Percentiles rank a stretch among this genome's conserved stretches.
phyloP scores from a whole-genome alignment of 2,113 vertebrate species.

The Tauraco erythrolophus region DNA sequence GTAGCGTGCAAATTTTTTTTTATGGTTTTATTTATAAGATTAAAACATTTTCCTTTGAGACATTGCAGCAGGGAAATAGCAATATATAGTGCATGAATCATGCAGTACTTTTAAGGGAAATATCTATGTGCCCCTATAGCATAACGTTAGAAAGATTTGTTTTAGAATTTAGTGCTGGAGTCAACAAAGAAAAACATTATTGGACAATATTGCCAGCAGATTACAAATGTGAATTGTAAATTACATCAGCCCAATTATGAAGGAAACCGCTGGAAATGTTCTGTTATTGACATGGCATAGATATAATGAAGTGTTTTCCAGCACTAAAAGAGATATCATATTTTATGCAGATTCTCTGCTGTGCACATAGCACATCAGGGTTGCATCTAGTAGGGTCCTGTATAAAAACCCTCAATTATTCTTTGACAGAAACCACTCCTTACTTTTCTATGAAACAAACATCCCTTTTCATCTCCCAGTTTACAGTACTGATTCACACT shows the following conservation, averaged over 20 bases:
- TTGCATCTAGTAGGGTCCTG: neutral
- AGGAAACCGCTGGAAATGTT: neutral
- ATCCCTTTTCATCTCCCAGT: neutral
- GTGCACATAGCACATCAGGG: neutral
- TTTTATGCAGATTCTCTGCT: neutral
- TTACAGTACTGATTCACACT: neutral
- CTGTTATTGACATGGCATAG: neutral
- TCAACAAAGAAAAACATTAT: neutral
- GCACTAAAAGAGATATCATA: neutral
- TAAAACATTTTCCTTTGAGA: neutral
- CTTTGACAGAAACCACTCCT: neutral
- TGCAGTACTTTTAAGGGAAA: neutral
- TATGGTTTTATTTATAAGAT: slow-evolving; percentile 1
- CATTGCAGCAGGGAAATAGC: neutral
- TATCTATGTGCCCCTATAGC: neutral
- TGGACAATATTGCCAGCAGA: neutral
- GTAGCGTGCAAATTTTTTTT: neutral
- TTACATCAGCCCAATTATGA: neutral
- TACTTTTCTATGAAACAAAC: neutral
- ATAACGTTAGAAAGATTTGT: neutral
- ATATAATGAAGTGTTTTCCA: neutral
- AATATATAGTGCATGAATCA: neutral
- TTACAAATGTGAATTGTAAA: neutral
- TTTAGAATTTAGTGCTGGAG: neutral
- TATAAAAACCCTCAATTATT: neutral